Evolutionary conservation across 2,888 invertebrate species (phyloP).

Genomic region (Andrena fulva): DNA sequence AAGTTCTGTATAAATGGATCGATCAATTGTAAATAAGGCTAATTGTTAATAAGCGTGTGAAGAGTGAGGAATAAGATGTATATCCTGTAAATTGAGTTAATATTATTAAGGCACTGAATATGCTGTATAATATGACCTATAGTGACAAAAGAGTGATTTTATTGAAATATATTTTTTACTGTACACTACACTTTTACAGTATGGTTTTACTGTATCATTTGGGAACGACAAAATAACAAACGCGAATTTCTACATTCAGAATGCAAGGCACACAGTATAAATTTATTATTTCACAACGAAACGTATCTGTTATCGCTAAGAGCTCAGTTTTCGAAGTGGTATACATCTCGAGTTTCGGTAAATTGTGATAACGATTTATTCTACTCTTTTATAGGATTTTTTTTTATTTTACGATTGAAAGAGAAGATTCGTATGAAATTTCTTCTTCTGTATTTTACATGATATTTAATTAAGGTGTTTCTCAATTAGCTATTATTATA

Average conservation of each 20-base stretch:
- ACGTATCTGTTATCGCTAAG: constrained; percentile 26
- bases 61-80: constrained; percentile 50
- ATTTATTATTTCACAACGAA: constrained; percentile 33
- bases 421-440: constrained; percentile 1
- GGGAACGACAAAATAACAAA: constrained; percentile 31
- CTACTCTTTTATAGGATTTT: constrained; percentile 17
- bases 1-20: constrained; percentile 55
- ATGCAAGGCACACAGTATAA: constrained; percentile 40
- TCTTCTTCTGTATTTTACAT: constrained; percentile 42
- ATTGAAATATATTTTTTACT: constrained; percentile 66
- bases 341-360: constrained; percentile 13
- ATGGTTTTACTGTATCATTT: constrained; percentile 33
- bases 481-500: constrained; percentile 33
- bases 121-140: constrained; percentile 61
- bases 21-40: constrained; percentile 59
- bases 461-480: constrained; percentile 44
- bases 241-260: constrained; percentile 37
- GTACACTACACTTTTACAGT: constrained; percentile 9
- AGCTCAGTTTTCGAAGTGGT: constrained; percentile 1
- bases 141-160: constrained; percentile 57
- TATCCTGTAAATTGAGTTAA: constrained; percentile 66
- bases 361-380: constrained; percentile 31
- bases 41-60: constrained; percentile 52
- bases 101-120: constrained; percentile 56
- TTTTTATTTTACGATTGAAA: not conserved